Evolutionary conservation across 2,888 invertebrate genomes (phyloP), one percentile per base, ranked within the genome.

Genomic region (Gandaritis pyraliata): DNA sequence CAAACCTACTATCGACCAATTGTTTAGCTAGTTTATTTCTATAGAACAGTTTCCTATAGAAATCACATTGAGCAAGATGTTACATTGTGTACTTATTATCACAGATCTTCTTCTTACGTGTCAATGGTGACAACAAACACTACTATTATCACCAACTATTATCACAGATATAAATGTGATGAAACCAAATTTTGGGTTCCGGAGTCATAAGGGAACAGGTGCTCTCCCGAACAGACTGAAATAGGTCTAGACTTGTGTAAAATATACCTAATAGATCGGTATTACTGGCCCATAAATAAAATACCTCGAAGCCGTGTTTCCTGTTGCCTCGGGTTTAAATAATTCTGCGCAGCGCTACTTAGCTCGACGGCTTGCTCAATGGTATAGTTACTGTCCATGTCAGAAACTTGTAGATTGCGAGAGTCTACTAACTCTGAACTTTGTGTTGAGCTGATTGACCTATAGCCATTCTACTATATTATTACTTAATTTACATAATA

Each of bases 221-320:
- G 33, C 33, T 2, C 33, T 33, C 33, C 10, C 33, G 33, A 33
- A 57, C 29, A 39, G 8, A 46, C 58, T 33, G 53, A 68, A 68
- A 64, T 68, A 70, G 64, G 47, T 58, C 58, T 55, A 50, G 43
- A 47, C 58, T 57, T 57, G 48, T 53, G 41, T 61, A 65, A 64
- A 58, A 60, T 60, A 61, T 60, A 52, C 33, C 16, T 29, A 29
- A 3, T 57, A 49, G 38, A 43, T 51, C 49, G 54, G 39, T 43
- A 48, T 62, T 45, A 61, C 65, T 61, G 55, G 57, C 53, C 57
- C 59, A 55, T 67, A 64, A 65, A 65, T 67, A 69, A 65, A 54
- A 69, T 69, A 71, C 59, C 61, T 66, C 41, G 51, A 61, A 61
- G 61, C 64, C 54, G 60, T 67, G 69, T 64, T 68, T 66, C 66